Evolutionary conservation across 2,113 vertebrate genomes (phyloP), one percentile per base, ranked within the genome.

Genomic region (Halichoerus grypus): DNA sequence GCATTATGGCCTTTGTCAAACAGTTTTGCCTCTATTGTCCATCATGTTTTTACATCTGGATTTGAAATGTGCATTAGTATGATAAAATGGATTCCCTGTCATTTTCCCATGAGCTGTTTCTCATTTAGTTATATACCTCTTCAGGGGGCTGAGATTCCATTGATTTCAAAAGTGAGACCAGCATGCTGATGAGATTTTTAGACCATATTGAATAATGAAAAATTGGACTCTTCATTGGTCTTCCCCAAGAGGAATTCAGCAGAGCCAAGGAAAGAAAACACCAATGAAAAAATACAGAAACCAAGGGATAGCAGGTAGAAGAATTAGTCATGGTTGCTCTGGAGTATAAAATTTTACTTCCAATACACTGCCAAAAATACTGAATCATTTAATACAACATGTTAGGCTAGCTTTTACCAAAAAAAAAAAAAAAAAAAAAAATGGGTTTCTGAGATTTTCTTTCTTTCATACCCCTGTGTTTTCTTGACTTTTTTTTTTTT

Each of bases 231-330:
- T 74, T 97, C 81, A 53, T 97, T 12, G 24, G 42, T 95, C 61
- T 92, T 97, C 59, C 97, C 72, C 94, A 87, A 84, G 84, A 93
- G 84, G 51, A 46, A 91, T 59, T 91, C 84, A 93, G 67, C 71
- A 91, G 49, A 97, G 81, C 87, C 86, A 95, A 95, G 19, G 94
- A 85, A 97, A 97, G 65, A 94, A 97, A 96, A 95, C 79, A 91
- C 74, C 59, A 97, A 39, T 82, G 59, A 96, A 97, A 87, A 95
- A 96, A 82, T 95, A 80, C 19, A 91, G 91, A 98, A 96, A 97
- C 88, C 85, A 83, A 97, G 95, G 94, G 84, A 90, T 94, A 98
- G 96, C 97, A 98, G 96, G 97, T 98, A 98, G 95, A 91, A 96
- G 81, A 96, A 98, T 98, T 98, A 98, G 97, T 97, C 97, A 97